Conservation (phyloP, 2,888 invertebrate species). For the Yponomeuta evonymella region DNA sequence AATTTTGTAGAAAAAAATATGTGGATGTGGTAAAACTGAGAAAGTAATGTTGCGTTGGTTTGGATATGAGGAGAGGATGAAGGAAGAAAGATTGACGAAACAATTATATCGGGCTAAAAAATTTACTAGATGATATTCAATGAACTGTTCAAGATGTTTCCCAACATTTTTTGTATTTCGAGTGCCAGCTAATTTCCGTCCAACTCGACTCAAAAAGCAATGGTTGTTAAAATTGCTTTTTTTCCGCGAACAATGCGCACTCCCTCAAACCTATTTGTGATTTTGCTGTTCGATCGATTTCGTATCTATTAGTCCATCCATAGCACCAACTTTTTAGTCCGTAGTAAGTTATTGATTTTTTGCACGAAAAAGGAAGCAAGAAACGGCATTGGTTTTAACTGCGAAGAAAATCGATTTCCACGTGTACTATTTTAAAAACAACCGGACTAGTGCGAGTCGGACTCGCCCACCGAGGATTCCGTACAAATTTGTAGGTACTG, state of each 20-base stretch:
- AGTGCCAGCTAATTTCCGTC: neutral
- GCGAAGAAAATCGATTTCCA: conserved; percentile 3
- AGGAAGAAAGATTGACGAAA: too few relatives aligned
- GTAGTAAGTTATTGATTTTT: conserved; percentile 39
- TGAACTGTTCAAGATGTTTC: too few relatives aligned
- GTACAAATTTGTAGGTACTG: too few relatives aligned
- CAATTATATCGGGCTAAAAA: too few relatives aligned
- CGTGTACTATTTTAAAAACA: too few relatives aligned
- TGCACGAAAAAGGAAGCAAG: conserved; percentile 16
- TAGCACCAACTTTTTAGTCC: conserved; percentile 25
- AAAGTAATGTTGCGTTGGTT: too few relatives aligned
- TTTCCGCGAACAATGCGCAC: conserved; percentile 34
- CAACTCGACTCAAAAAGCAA: conserved; percentile 33
- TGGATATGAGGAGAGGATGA: too few relatives aligned
- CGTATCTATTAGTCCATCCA: conserved; percentile 24
- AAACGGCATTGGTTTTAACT: neutral
- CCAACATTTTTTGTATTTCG: neutral
- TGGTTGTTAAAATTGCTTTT: conserved; percentile 39
- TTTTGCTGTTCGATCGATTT: conserved; percentile 36
- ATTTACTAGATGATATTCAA: too few relatives aligned
- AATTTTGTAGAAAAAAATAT: too few relatives aligned
- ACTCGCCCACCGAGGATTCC: too few relatives aligned
- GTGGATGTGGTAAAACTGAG: too few relatives aligned
- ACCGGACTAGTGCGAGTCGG: too few relatives aligned
- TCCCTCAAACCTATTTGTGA: conserved; percentile 15